phyloP scores from a whole-genome alignment of 1,140 invertebrate species.

The Meloidogyne chitwoodi region DNA sequence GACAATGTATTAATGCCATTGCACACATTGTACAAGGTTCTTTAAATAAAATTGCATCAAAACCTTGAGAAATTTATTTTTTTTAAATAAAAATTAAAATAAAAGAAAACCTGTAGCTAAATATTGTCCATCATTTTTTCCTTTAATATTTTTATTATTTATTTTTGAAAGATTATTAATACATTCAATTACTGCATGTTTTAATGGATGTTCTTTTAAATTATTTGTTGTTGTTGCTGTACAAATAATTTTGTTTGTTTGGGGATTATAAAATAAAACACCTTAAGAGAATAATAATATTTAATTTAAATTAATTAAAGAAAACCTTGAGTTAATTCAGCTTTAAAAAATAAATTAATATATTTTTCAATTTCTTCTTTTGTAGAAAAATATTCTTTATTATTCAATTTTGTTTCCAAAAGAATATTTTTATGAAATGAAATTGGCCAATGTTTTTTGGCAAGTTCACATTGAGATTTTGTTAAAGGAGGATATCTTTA shows the following conservation, averaged over 20 bases:
- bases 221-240: neutral
- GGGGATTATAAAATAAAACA: conserved; percentile 20
- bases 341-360: conserved; percentile 20
- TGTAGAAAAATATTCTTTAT: neutral
- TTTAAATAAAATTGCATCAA: conserved; percentile 9
- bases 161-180: conserved; percentile 18
- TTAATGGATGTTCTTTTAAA: neutral
- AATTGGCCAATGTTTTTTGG: conserved; percentile 17
- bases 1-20: conserved; percentile 25
- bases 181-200: conserved; percentile 21
- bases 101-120: conserved; percentile 17
- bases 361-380: neutral
- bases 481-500: conserved; percentile 1
- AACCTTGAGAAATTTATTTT: conserved; percentile 10
- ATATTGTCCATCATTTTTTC: conserved; percentile 20
- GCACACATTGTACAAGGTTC: conserved; percentile 35
- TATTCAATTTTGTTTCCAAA: conserved; percentile 18
- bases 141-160: neutral
- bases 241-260: conserved; percentile 16
- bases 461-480: conserved; percentile 10
- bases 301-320: conserved; percentile 1
- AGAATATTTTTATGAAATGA: conserved; percentile 24
- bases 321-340: conserved; percentile 13
- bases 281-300: conserved; percentile 6
- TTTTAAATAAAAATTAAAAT: neutral